These are phyloP conservation scores for Dinocampus coccinellae DNA, from an alignment of 2,888 invertebrate species.

Conservation along the genomic window DNA sequence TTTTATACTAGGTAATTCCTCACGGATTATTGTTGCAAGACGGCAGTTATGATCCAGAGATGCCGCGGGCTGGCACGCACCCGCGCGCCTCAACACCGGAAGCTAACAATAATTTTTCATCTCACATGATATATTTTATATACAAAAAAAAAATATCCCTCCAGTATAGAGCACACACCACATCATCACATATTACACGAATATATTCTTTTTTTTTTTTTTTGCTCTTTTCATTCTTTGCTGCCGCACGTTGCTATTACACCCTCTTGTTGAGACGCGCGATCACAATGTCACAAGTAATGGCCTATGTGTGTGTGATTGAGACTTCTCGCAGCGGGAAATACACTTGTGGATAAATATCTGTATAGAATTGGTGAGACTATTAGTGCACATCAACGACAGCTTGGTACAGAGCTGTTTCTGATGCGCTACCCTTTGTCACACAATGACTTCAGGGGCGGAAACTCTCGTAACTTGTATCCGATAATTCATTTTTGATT, in stretches of 20 bases:
- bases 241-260: neutral
- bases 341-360: neutral
- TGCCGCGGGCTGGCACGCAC: slow-evolving; percentile 43
- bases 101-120: slow-evolving; percentile 32
- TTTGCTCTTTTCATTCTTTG: neutral
- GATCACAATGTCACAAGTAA: neutral
- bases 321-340: neutral
- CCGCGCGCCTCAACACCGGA: slow-evolving; percentile 33
- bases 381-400: slow-evolving; percentile 69
- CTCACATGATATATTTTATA: slow-evolving; percentile 20
- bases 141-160: neutral
- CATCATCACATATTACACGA: neutral
- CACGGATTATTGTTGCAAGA: slow-evolving; percentile 61
- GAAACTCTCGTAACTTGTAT: slow-evolving; percentile 55
- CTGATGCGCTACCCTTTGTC: slow-evolving; percentile 66
- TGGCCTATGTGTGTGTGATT: slow-evolving; percentile 5
- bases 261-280: neutral
- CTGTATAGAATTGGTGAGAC: slow-evolving; percentile 49
- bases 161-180: neutral
- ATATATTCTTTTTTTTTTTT: neutral
- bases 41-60: slow-evolving; percentile 42
- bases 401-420: slow-evolving; percentile 61
- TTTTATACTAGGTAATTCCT: slow-evolving; percentile 49
- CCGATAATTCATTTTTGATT: slow-evolving; percentile 69
- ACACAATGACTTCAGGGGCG: slow-evolving; percentile 51